Conservation (phyloP, 2,113 vertebrate species). For the Lophochroa leadbeateri region DNA sequence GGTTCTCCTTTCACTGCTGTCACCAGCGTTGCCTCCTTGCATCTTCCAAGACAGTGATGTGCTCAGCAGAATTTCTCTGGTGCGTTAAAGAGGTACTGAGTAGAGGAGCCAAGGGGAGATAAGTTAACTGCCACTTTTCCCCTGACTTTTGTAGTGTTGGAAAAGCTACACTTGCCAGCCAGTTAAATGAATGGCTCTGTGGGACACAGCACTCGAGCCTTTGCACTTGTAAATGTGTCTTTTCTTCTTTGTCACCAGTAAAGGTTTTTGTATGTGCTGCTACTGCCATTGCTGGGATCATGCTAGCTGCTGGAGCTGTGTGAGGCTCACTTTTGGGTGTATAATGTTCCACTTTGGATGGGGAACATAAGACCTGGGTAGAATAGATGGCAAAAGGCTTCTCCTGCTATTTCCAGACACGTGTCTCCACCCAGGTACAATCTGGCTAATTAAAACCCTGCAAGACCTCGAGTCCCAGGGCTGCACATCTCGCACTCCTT, state of each 20-base stretch:
- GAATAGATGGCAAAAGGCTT: neutral
- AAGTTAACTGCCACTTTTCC: constrained; percentile 56
- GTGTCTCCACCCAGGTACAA: neutral
- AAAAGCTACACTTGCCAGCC: neutral
- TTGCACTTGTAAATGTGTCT: neutral
- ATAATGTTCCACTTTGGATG: neutral
- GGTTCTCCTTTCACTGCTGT: neutral
- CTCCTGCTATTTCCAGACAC: neutral
- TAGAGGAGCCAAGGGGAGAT: neutral
- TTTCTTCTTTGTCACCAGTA: neutral
- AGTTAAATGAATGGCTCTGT: neutral
- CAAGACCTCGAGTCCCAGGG: rapidly evolving
- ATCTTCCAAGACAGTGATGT: neutral
- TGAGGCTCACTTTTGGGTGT: neutral
- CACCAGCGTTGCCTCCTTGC: neutral
- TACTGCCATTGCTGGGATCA: neutral
- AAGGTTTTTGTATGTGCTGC: neutral
- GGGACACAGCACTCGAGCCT: neutral
- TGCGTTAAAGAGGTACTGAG: neutral
- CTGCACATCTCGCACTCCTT: neutral
- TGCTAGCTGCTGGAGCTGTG: neutral
- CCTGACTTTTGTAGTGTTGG: constrained; percentile 20
- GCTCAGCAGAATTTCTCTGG: neutral
- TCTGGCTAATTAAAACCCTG: neutral
- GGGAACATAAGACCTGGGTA: neutral